Evolutionary conservation across 2,888 invertebrate species (phyloP), one percentile per base, ranked within the genome.

Genomic region (Barypeithes pellucidus): DNA sequence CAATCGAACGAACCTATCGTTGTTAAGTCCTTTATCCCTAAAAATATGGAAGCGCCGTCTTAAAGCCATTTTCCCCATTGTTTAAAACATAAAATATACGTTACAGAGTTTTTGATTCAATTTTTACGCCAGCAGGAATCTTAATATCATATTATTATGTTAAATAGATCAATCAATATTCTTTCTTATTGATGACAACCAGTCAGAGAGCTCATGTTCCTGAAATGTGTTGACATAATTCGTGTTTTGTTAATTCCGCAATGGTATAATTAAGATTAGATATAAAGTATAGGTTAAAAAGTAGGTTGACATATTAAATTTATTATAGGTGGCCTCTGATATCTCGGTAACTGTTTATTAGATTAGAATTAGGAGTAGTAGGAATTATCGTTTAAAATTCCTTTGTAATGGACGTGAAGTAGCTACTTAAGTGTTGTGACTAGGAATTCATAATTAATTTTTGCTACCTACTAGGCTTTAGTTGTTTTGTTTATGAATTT

Each of bases 181-280:
- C 54, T 2, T 54, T 33, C 24, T 57, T 57, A 57, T 57, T 57
- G 33, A 57, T 57, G 54, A 33, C 16, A 33, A 33, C 33, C 54
- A 36, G 54, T 57, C 54, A 57, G 16, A 57, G 16, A 33, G 33
- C 33, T 18, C 54, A 12, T 57, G 54, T 57, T 57, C 54, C 33
- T 57, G 54, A 57, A 57, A 57, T 57, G 54, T 57, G 36, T 57
- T 57, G 54, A 57, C 54, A 57, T 57, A 57, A 57, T 57, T 57
- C 33, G 54, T 57, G 54, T 57, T 57, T 57, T 57, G 54, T 57
- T 57, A 57, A 57, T 57, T 57, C 33, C 54, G 54, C 54, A 57
- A 36, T 57, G 33, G 16, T 57, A 57, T 57, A 57, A 57, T 57
- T 57, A 57, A 57, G 54, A 57, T 57, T 14, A 57, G 54, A 57